These are phyloP conservation scores for Dascyllus trimaculatus DNA, from an alignment of 2,113 vertebrate genomes.

Conservation along the genomic window DNA sequence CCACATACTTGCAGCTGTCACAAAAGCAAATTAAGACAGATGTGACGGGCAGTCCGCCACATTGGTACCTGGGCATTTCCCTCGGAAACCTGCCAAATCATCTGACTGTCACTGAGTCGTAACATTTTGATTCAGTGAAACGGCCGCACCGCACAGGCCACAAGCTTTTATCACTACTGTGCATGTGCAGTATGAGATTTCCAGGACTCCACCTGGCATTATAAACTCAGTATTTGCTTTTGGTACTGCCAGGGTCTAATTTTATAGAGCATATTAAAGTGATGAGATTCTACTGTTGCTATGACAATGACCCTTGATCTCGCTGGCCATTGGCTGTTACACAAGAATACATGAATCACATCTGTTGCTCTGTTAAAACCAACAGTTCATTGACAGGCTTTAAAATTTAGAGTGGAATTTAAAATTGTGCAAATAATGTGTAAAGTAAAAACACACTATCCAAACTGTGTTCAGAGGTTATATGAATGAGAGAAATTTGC, in stretches of 20 bases:
- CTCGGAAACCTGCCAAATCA: conserved; percentile 57
- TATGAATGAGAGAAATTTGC: no score
- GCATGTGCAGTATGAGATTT: conserved; percentile 5
- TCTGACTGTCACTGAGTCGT: conserved; percentile 33
- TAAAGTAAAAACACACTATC: no score
- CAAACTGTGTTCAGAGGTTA: no score
- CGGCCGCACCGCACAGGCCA: not conserved
- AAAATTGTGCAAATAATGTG: no score
- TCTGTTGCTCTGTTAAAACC: not conserved
- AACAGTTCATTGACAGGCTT: no score
- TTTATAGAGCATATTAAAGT: conserved; percentile 35
- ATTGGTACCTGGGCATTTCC: conserved; percentile 44
- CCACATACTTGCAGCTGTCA: conserved; percentile 71
- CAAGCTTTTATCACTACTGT: conserved; percentile 15
- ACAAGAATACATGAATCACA: conserved; percentile 7
- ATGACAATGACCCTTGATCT: conserved; percentile 52
- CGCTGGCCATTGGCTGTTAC: not conserved
- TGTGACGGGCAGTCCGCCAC: conserved; percentile 43
- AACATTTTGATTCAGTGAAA: conserved; percentile 31
- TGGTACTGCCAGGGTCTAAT: conserved; percentile 16
- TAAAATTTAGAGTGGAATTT: no score
- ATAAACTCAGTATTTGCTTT: conserved; percentile 20
- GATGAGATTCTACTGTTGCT: conserved; percentile 43
- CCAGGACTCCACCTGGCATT: not conserved
- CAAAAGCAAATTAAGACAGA: conserved; percentile 67